phyloP scores from a whole-genome alignment of 2,888 invertebrate species.

The Acrocyrtus sp. region DNA sequence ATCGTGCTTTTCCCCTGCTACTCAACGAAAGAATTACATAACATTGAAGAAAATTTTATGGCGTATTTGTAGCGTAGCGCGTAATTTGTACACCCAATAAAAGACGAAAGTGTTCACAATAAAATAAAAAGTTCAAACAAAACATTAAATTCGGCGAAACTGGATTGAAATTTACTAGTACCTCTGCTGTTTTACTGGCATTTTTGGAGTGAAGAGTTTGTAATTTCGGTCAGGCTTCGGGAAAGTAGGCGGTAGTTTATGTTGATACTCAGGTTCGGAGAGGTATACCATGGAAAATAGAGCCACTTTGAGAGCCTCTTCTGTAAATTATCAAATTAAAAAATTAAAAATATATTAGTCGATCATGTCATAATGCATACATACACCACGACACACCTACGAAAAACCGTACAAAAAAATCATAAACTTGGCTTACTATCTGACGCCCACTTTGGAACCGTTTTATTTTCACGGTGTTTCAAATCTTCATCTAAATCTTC shows the following conservation, averaged over 20 bases:
- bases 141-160: no score
- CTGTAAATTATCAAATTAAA: slow-evolving; percentile 16
- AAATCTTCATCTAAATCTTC: slow-evolving; percentile 60
- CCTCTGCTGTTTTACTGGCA: no score
- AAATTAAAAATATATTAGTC: background rate
- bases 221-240: slow-evolving; percentile 31
- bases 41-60: no score
- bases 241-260: slow-evolving; percentile 13
- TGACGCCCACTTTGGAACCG: slow-evolving; percentile 55
- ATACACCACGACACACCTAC: background rate
- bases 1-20: no score
- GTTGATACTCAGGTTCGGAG: slow-evolving; percentile 27
- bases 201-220: slow-evolving; percentile 31
- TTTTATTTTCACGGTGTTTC: slow-evolving; percentile 57
- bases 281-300: slow-evolving; percentile 36
- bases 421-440: slow-evolving; percentile 47
- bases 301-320: slow-evolving; percentile 31
- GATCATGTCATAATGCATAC: background rate
- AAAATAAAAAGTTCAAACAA: no score
- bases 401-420: slow-evolving; percentile 1
- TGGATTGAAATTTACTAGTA: no score
- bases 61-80: no score
- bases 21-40: no score
- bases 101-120: no score
- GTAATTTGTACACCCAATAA: no score